Evolutionary conservation across 2,888 invertebrate species (phyloP), one percentile per base, ranked within the genome.

Genomic region (Heliconius cydno): DNA sequence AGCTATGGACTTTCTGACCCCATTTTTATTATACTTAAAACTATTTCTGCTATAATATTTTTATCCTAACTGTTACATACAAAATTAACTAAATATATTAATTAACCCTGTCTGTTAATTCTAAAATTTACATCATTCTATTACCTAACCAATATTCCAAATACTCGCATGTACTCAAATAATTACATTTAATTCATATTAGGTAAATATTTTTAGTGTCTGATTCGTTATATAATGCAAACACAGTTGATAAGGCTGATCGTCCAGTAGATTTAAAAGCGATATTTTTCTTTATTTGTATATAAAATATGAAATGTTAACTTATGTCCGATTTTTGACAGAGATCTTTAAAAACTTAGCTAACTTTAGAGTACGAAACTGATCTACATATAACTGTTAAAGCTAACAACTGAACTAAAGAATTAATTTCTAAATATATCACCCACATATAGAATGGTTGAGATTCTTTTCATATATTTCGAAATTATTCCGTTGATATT

Each of bases 111-210:
- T n/a, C 57, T 34, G 57, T 57, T 73, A 65, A 63, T 65, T 65
- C 38, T 65, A 65, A 63, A 65, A 65, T 63, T 41, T 75, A 63
- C 25, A 68, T 74, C 12, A 46, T 79, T 60, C 41, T 75, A 75
- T 52, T 79, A 30, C 28, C 28, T 30, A 79, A 63, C 68, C 60
- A 63, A 60, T 74, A 66, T 74, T 68, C 63, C 30, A 28, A 66
- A 73, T 57, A 75, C 25, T 75, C 65, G 38, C 52, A 30, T 52
- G 66, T 78, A 73, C 28, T 78, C 52, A 67, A 67, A 68, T 74
- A 30, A 57, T 63, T 74, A 74, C 67, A 74, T 70, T 79, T 60
- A 79, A 79, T 79, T 79, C 60, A 60, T 57, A 34, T 73, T 34
- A 70, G 70, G 25, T 41, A 79, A 79, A 75, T 68, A 38, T 74